phyloP scores from a whole-genome alignment of 1,140 invertebrate species.

The Drosophila murphyi region DNA sequence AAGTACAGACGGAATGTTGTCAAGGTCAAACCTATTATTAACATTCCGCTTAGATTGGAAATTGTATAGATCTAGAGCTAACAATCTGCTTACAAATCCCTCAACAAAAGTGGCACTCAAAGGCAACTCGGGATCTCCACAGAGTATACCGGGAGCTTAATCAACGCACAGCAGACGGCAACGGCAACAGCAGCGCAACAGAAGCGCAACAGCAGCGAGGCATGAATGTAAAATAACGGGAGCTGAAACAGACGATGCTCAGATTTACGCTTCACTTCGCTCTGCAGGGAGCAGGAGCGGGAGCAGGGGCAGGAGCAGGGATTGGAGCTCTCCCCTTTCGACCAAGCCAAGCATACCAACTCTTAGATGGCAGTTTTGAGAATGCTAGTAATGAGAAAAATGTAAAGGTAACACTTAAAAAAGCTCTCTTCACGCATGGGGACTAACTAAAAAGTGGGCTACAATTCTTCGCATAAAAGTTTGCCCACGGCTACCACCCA shows the following conservation, averaged over 20 bases:
- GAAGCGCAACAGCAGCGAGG: background rate
- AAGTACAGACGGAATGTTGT: too few species aligned
- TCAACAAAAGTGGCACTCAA: background rate
- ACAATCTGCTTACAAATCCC: background rate
- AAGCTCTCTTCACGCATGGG: background rate
- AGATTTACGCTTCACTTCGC: constrained; percentile 56
- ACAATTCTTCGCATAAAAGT: constrained; percentile 39
- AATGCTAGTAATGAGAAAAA: constrained; percentile 50
- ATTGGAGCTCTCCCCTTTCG: constrained; percentile 31
- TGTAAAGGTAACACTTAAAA: constrained; percentile 53
- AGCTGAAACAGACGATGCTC: constrained; percentile 32
- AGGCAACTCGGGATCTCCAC: background rate
- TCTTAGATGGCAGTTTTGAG: background rate
- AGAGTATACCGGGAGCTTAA: constrained; percentile 32
- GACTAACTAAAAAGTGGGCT: constrained; percentile 7
- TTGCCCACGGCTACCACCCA: constrained; percentile 51
- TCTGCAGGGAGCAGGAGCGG: background rate
- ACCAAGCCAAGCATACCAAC: background rate
- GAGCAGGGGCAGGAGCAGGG: constrained; percentile 14
- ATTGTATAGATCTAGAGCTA: background rate
- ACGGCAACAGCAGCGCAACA: constrained; percentile 1
- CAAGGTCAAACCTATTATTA: too few species aligned
- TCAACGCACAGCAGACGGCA: constrained; percentile 31
- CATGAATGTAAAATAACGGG: constrained; percentile 12
- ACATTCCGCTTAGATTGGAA: too few species aligned